phyloP scores from a whole-genome alignment of 1,140 invertebrate genomes.

The Sarcophaga peregrina region DNA sequence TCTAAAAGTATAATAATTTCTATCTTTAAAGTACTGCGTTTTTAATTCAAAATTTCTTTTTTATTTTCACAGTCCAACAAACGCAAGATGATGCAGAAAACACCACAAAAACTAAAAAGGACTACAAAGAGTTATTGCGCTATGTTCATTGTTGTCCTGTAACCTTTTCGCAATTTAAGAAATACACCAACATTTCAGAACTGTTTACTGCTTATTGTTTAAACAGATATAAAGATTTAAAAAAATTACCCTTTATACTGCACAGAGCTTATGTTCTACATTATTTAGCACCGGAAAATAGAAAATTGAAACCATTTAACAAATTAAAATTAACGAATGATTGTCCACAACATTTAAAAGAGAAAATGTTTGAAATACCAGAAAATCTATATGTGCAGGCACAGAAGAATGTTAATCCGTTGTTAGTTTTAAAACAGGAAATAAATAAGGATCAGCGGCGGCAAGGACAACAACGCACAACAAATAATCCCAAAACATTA shows the following conservation, averaged over 20 bases:
- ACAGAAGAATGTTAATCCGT: background rate
- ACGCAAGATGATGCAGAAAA: background rate
- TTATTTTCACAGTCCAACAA: background rate
- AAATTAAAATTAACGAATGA: background rate
- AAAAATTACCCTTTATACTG: conserved; percentile 1
- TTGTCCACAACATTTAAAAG: background rate
- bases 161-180: background rate
- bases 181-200: conserved; percentile 16
- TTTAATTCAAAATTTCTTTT: background rate
- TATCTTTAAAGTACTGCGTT: background rate
- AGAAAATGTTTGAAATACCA: background rate
- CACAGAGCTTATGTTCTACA: background rate
- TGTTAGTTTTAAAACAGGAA: too few species aligned
- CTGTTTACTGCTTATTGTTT: background rate
- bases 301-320: background rate
- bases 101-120: background rate
- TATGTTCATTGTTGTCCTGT: background rate
- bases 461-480: background rate
- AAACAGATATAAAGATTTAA: background rate
- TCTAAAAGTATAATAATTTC: background rate
- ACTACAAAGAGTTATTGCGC: background rate
- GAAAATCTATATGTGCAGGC: background rate
- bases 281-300: background rate
- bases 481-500: background rate
- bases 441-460: too few species aligned